Base-by-base conservation (phyloP, 2,113 vertebrate species). In the Ornithorhynchus anatinus region DNA sequence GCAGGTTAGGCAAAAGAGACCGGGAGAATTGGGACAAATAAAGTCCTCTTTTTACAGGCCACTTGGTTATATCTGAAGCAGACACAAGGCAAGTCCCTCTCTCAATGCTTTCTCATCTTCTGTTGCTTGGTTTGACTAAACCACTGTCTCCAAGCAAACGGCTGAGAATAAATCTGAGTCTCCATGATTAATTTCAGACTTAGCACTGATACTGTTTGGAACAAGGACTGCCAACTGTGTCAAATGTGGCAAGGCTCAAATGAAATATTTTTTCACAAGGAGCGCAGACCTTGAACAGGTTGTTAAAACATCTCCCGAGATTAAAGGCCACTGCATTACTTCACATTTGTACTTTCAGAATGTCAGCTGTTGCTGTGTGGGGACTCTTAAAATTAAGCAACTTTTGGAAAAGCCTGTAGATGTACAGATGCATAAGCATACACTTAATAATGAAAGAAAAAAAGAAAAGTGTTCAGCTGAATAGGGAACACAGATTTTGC, bases 211-310 rank as follows among this genome's bases (percentile, higher is more conserved):
- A 59, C 75, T 16, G 0, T 57, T 52, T 5, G 8, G 66, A 86
- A 80, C 71, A 69, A 73, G 76, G 57, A 68, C 72, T 74, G 59
- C 35, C 31, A 47, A 63, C 40, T 31, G 64, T 73, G 33, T 80
- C 58, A 76, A 23, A 63, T 36, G 31, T 45, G 70, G 50, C 7
- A 4, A 85, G 53, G 29, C 23, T 43, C 20, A 2, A 33, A 67
- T 70, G 78, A 84, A 68, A 68, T 75, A 69, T 76, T 70, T 64
- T 81, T 72, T 65, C 58, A 25, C 16, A 22, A 62, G 57, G 16
- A 84, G 33, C 39, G 19, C 42, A 77, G 72, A 68, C 62, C 75
- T 84, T 62, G 45, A 57, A 57, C 62, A 80, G 72, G 23, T 66
- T 88, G 71, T 81, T 44, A 78, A 62, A 48, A 35, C 33, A 59